Base-by-base conservation (phyloP, 2,888 invertebrate genomes). In the Nymphalis urticae region DNA sequence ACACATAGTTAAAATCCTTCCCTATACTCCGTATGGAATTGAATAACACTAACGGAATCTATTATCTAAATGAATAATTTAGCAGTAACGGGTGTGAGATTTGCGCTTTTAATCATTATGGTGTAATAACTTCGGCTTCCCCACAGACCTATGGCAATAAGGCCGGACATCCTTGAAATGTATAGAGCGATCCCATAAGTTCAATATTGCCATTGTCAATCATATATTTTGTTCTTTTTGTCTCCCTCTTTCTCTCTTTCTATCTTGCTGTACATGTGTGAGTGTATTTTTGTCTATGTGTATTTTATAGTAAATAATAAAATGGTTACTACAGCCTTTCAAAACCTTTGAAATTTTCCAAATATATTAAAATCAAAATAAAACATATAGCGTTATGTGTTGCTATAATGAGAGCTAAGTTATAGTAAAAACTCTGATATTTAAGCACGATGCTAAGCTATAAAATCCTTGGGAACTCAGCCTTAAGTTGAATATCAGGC, bases 61-160 rank as follows among this genome's bases (percentile, higher is more conserved):
- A 85, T 88, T 88, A 87, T 88, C 85, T 82, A 82, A 85, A 85
- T 87, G 85, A 87, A 86, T 88, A 87, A 88, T 85, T 88, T 83
- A 84, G 81, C 80, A 73, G 72, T 72, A 77, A 72, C 75, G 72
- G 74, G 73, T 77, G 74, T 69, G 74, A 83, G 83, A 85, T 84
- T 82, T 82, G 83, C 80, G 80, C 83, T 77, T 81, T 85, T 84
- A 83, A 82, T 86, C 85, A 85, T 82, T 80, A 77, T 79, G 73
- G 72, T 74, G 80, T 81, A 82, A 85, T 86, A 86, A 85, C 82
- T 87, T 77, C 75, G 79, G 80, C 80, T 83, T 82, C 79, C 77
- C 63, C 50, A 47, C 60, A 56, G 60, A 32, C 21, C 48, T 60
- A 32, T 48, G 32, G n/a, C 13, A n/a, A 16, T 67, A 56, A 67